Percentiles rank a stretch among this genome's conserved stretches.
Conservation (phyloP, 53 echinoderm and acorn worm species). For the Patiria pectinifera region DNA sequence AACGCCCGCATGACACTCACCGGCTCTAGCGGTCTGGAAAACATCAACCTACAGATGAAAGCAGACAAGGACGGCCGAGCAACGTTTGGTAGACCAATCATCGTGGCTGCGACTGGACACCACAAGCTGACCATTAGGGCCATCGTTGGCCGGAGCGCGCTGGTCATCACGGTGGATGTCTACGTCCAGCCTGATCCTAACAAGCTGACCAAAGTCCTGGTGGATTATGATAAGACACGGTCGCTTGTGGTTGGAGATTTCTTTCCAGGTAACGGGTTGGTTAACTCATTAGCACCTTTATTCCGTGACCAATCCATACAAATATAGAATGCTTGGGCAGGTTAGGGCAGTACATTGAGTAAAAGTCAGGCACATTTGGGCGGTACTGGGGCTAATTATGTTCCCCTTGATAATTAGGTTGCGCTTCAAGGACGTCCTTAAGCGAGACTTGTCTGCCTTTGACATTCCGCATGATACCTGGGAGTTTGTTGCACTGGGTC, state of each 20-base stretch:
- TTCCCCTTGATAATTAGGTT: no score
- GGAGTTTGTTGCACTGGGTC: no score
- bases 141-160: constrained; percentile 54
- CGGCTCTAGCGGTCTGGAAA: constrained; percentile 7
- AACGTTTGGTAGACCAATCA: constrained; percentile 76
- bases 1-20: constrained; percentile 50
- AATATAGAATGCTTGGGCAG: no score
- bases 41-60: constrained; percentile 42
- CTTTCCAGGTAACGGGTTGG: constrained; percentile 74
- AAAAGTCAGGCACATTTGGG: no score
- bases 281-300: background rate
- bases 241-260: constrained; percentile 67
- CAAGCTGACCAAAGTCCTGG: constrained; percentile 68
- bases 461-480: no score
- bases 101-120: constrained; percentile 72
- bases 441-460: no score
- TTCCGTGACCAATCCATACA: background rate
- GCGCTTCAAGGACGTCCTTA: no score
- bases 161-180: constrained; percentile 28
- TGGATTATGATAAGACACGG: constrained; percentile 53
- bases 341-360: no score
- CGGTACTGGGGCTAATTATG: no score
- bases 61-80: constrained; percentile 71
- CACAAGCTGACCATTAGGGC: constrained; percentile 78
- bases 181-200: constrained; percentile 81